Conservation (phyloP, 35 echinoderm and acorn worm genomes). For the Heliocidaris erythrogramma region DNA sequence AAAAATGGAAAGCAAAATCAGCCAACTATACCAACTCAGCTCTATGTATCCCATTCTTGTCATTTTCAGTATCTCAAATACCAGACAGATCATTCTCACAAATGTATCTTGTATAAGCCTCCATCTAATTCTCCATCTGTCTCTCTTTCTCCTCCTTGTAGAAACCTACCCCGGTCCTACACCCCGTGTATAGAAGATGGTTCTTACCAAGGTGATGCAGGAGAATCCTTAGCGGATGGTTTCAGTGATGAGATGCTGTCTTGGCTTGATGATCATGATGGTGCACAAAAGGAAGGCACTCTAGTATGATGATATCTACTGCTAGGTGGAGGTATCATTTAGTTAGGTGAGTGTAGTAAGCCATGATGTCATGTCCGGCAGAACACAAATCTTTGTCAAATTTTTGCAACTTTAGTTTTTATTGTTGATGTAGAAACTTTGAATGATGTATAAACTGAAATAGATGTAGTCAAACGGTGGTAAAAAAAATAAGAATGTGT, state of each 20-base stretch:
- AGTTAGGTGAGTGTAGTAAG: neutral
- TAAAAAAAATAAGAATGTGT: too few species aligned
- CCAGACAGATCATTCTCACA: neutral
- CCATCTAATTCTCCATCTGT: neutral
- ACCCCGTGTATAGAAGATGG: slow-evolving; percentile 63
- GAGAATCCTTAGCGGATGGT: slow-evolving; percentile 67
- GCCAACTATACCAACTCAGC: neutral
- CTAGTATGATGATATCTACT: slow-evolving; percentile 49
- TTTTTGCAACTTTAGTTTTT: too few species aligned
- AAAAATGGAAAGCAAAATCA: neutral
- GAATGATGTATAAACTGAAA: too few species aligned
- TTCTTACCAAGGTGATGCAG: slow-evolving; percentile 69
- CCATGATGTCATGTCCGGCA: neutral
- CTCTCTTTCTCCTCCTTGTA: neutral
- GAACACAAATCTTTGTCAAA: neutral
- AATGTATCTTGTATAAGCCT: too few species aligned
- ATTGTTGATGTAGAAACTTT: too few species aligned
- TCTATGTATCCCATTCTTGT: neutral
- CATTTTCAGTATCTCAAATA: neutral
- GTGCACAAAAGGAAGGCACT: slow-evolving; percentile 54
- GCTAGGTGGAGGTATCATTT: neutral
- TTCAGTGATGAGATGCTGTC: slow-evolving; percentile 81
- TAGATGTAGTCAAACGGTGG: too few species aligned
- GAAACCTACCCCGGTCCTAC: slow-evolving; percentile 55
- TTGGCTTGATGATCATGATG: slow-evolving; percentile 73